Evolutionary conservation across 2,113 vertebrate genomes (phyloP).

Genomic region (Raja brachyura): DNA sequence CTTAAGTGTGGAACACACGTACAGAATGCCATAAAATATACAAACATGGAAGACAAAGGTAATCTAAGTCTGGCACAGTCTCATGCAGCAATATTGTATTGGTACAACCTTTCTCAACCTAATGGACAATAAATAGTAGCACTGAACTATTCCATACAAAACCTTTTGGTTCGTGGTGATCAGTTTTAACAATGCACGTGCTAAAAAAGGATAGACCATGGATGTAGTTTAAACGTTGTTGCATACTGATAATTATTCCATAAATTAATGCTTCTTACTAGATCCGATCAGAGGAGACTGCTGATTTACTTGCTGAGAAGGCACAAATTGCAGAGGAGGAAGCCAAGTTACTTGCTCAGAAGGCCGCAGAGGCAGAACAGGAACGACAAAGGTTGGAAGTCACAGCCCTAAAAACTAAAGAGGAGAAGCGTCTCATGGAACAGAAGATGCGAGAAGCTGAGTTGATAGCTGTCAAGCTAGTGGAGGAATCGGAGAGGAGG

Average conservation of each 20-base stretch:
- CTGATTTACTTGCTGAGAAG: constrained; percentile 84
- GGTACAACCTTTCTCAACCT: background rate
- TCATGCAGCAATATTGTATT: background rate
- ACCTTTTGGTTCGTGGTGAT: background rate
- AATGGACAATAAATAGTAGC: background rate
- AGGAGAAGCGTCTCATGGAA: constrained; percentile 85
- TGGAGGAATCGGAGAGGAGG: constrained; percentile 85
- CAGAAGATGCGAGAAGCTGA: constrained; percentile 90
- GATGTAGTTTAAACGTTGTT: background rate
- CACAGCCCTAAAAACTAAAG: constrained; percentile 79
- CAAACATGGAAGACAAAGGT: background rate
- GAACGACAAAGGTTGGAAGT: constrained; percentile 79
- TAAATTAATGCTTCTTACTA: constrained; percentile 43
- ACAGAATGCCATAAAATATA: background rate
- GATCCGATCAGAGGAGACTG: constrained; percentile 80
- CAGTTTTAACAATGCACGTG: background rate
- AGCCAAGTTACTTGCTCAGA: constrained; percentile 83
- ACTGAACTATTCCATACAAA: background rate
- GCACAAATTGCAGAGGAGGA: constrained; percentile 88
- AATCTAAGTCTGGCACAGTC: background rate
- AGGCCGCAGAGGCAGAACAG: constrained; percentile 82
- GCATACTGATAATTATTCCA: background rate
- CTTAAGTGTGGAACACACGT: background rate
- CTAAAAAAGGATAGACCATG: background rate
- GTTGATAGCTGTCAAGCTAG: constrained; percentile 78